phyloP scores from a whole-genome alignment of 1,140 invertebrate genomes.

The Zaprionus camerounensis region DNA sequence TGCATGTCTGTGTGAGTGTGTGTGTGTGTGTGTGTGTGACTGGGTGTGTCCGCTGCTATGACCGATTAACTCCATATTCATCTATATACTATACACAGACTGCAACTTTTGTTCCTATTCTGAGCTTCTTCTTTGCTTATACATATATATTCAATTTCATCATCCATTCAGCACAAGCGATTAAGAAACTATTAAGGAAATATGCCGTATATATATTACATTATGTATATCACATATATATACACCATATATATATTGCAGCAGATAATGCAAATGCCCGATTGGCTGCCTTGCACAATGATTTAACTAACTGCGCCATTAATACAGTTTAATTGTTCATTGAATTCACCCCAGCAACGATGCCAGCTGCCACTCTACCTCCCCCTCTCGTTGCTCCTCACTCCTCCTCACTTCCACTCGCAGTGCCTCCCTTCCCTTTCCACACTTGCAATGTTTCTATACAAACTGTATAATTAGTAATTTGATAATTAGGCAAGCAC shows the following conservation, averaged over 20 bases:
- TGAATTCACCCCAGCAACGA: slow-evolving; percentile 9
- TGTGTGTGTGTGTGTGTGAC: not conserved
- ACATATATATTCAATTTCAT: not conserved
- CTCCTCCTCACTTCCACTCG: no score
- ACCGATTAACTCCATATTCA: slow-evolving; percentile 11
- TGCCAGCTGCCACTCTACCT: not conserved
- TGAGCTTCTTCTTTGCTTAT: not conserved
- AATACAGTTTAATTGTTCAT: slow-evolving; percentile 62
- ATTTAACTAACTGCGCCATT: slow-evolving; percentile 52
- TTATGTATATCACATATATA: not conserved
- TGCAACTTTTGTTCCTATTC: not conserved
- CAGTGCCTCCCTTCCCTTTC: not conserved
- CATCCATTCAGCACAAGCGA: not conserved
- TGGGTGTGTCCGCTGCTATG: slow-evolving; percentile 6
- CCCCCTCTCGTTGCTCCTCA: no score
- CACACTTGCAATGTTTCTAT: not conserved
- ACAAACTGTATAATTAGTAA: not conserved
- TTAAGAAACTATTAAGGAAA: slow-evolving; percentile 6
- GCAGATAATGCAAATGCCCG: not conserved
- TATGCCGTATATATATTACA: not conserved
- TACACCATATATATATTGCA: not conserved
- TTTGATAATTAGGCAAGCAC: not conserved
- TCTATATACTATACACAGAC: not conserved
- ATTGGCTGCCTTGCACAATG: slow-evolving; percentile 22
- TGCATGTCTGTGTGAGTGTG: not conserved